Evolutionary conservation across 2,888 invertebrate genomes (phyloP).

Genomic region (Ommatoiulus sabulosus): DNA sequence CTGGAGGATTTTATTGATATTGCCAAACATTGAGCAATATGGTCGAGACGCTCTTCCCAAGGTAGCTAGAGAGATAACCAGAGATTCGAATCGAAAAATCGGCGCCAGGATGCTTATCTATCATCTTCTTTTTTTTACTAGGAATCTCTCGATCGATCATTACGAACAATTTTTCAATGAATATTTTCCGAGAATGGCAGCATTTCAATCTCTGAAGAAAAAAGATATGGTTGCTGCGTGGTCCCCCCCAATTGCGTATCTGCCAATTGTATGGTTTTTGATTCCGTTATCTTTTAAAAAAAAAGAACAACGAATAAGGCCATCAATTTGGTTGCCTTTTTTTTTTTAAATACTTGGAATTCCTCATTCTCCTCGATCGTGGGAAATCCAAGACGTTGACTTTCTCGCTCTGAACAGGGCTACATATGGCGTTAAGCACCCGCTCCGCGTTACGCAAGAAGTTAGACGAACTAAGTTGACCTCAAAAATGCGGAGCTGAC

Average conservation of each 20-base stretch:
- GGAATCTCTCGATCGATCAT: background rate
- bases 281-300: no score
- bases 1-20: background rate
- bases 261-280: no score
- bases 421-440: constrained; percentile 38
- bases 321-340: no score
- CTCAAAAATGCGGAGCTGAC: constrained; percentile 41
- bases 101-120: constrained; percentile 11
- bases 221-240: no score
- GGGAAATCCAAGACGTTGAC: constrained; percentile 34
- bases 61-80: background rate
- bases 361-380: background rate
- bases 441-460: constrained; percentile 35
- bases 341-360: background rate
- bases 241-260: no score
- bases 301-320: background rate
- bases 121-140: background rate
- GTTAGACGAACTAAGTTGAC: constrained; percentile 48
- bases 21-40: constrained; percentile 34
- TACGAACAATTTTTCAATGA: no score
- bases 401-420: constrained; percentile 21
- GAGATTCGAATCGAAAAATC: background rate
- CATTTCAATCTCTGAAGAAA: no score
- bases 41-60: background rate
- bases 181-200: no score